phyloP scores from a whole-genome alignment of 2,113 vertebrate species.

The Melanotaenia duboulayi region DNA sequence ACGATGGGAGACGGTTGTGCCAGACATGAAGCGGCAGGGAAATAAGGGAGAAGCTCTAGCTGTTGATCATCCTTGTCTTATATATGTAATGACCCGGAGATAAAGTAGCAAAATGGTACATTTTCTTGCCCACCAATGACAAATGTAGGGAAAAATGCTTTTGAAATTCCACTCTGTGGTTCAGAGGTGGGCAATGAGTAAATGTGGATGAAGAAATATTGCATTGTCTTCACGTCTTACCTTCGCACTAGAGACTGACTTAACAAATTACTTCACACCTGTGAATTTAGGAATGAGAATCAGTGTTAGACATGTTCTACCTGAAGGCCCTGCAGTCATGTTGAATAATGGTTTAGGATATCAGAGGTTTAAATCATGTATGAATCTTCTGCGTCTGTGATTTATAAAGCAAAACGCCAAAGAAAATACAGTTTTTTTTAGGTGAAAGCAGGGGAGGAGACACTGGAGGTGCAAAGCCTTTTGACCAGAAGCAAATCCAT shows the following conservation, averaged over 20 bases:
- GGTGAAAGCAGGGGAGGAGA: neutral
- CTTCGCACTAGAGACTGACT: conserved; percentile 37
- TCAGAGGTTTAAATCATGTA: conserved; percentile 62
- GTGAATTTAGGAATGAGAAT: conserved; percentile 40
- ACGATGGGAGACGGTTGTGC: conserved; percentile 86
- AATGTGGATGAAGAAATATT: conserved; percentile 84
- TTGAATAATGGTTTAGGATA: conserved; percentile 55
- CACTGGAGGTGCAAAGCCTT: conserved; percentile 42
- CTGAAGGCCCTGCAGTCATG: conserved; percentile 48
- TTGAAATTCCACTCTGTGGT: conserved; percentile 79
- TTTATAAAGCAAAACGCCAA: conserved; percentile 50
- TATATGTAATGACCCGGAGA: conserved; percentile 88
- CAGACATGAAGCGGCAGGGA: conserved; percentile 70
- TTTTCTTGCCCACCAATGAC: conserved; percentile 78
- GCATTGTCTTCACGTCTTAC: conserved; percentile 31
- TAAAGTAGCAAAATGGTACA: conserved; percentile 85
- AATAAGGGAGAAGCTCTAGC: conserved; percentile 75
- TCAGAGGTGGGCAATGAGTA: conserved; percentile 84
- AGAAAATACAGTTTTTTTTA: conserved; percentile 52
- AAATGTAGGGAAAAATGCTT: conserved; percentile 80
- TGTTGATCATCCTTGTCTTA: conserved; percentile 81
- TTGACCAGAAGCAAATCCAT: conserved; percentile 65
- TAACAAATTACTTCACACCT: conserved; percentile 73
- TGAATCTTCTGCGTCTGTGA: conserved; percentile 50
- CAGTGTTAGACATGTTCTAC: conserved; percentile 23